These are phyloP conservation scores for Zalophus californianus DNA, from an alignment of 2,797 vertebrate genomes.

Conservation along the genomic window DNA sequence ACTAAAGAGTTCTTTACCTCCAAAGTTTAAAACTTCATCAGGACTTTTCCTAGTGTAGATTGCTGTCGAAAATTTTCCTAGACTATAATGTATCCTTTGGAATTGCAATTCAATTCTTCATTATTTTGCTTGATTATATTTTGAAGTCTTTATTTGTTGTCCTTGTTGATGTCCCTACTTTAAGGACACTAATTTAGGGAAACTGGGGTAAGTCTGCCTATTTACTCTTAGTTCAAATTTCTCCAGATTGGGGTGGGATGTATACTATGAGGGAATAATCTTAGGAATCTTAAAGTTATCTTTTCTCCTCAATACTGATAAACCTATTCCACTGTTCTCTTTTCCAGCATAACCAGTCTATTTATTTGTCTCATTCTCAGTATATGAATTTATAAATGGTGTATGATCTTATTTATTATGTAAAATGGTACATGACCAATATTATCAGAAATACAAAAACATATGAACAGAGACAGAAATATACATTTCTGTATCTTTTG, in stretches of 20 bases:
- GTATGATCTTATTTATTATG: background rate
- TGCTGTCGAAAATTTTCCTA: background rate
- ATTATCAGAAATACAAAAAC: conserved; percentile 27
- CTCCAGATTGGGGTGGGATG: background rate
- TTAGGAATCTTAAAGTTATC: background rate
- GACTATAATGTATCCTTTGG: background rate
- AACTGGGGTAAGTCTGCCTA: background rate
- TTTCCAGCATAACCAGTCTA: background rate
- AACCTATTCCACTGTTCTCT: background rate
- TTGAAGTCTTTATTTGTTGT: background rate
- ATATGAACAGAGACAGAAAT: background rate
- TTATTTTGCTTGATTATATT: background rate
- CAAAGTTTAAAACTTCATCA: conserved; percentile 18
- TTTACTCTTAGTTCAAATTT: background rate
- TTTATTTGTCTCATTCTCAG: background rate
- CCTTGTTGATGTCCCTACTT: background rate
- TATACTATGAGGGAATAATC: background rate
- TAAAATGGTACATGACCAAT: background rate
- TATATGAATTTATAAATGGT: background rate
- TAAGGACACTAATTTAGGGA: background rate
- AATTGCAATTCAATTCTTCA: background rate
- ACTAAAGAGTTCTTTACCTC: background rate
- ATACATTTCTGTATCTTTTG: background rate
- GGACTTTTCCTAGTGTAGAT: background rate
- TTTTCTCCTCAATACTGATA: background rate